Conservation (phyloP, 2,797 vertebrate species). For the Pseudotriccus pelzelni region DNA sequence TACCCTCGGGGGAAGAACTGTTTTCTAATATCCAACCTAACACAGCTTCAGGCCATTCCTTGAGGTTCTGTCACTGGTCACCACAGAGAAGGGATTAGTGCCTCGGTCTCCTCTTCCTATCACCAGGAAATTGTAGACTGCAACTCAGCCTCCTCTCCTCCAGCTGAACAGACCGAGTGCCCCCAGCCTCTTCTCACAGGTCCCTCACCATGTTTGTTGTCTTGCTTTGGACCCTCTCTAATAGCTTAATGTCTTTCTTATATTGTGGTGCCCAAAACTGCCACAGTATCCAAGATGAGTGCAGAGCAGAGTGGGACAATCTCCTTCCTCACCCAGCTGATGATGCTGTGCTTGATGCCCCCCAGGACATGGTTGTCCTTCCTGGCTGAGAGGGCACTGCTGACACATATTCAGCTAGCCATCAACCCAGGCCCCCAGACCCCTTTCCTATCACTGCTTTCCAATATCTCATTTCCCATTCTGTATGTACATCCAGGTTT, state of each 20-base stretch:
- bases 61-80: background rate
- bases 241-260: background rate
- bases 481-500: background rate
- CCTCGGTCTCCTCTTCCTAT: background rate
- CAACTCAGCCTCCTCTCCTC: background rate
- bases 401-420: background rate
- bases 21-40: background rate
- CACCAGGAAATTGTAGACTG: background rate
- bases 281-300: background rate
- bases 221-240: background rate
- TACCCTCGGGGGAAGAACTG: background rate
- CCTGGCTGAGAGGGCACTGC: background rate
- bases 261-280: background rate
- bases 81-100: background rate
- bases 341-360: background rate
- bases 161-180: background rate
- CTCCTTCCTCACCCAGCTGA: background rate
- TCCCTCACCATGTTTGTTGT: background rate
- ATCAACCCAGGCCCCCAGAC: background rate
- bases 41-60: background rate
- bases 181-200: background rate
- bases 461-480: background rate
- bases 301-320: background rate
- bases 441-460: background rate
- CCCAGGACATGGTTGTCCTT: background rate